Conservation (phyloP, 2,113 vertebrate genomes). For the Scomber colias region DNA sequence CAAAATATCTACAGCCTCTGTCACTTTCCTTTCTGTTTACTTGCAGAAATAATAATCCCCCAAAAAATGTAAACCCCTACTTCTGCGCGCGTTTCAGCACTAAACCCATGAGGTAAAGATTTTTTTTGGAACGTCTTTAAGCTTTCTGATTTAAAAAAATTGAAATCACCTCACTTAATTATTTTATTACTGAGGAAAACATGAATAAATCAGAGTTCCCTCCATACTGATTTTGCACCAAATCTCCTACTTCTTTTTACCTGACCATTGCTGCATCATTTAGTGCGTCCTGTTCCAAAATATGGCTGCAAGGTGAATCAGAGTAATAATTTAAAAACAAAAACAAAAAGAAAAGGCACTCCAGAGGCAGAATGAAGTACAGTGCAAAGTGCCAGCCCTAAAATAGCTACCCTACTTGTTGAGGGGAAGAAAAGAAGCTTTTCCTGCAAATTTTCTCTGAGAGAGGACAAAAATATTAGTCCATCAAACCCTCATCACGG, state of each 20-base stretch:
- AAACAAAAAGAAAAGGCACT: conserved; percentile 40
- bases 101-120: neutral
- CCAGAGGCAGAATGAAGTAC: conserved; percentile 43
- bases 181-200: conserved; percentile 4
- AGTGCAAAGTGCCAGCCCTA: conserved; percentile 51
- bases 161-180: neutral
- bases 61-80: neutral
- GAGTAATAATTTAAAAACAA: conserved; percentile 7
- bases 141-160: neutral
- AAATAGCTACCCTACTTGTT: conserved; percentile 39
- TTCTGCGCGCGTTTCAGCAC: neutral
- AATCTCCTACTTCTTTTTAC: conserved; percentile 60
- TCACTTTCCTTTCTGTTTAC: neutral
- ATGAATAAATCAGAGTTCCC: conserved; percentile 6
- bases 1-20: neutral
- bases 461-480: conserved; percentile 35
- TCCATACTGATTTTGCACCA: conserved; percentile 12
- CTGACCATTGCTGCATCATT: conserved; percentile 68
- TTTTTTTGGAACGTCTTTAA: neutral
- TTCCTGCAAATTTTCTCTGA: conserved; percentile 39
- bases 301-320: conserved; percentile 66
- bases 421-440: conserved; percentile 4
- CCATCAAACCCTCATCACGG: conserved; percentile 60
- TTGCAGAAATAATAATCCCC: neutral
- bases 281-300: conserved; percentile 64